Base-by-base conservation (phyloP, 1,140 invertebrate species). In the Zaprionus ghesquierei region DNA sequence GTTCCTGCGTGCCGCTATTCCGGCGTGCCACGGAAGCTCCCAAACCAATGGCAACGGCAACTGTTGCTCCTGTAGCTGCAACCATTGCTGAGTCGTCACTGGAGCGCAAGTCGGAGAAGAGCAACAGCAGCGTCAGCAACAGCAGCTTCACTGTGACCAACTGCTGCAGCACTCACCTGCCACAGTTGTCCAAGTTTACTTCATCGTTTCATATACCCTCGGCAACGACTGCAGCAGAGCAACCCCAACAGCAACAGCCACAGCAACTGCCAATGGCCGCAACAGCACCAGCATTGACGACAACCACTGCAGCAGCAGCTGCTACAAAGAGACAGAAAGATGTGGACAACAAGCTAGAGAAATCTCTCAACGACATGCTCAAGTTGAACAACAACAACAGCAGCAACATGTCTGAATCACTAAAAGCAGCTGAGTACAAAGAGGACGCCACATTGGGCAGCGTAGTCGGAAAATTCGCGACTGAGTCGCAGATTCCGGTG, bases 251-350 rank as follows among this genome's bases (percentile, higher is more conserved):
- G 50, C 72, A 41, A 22, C 64, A 20, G 53, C 63, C 22, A 23
- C 66, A n/a, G 31, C 65, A 46, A 25, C n/a, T 66, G 75, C 56
- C 65, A 64, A 76, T 69, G 54, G 64, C 70, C 35, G 58, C 79
- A 62, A 25, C 64, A 71, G 38, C 55, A 35, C 2, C 69, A 27
- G 44, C 79, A 62, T 15, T 60, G 50, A 23, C 55, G 20, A 3
- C 69, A 22, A 2, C 71, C 23, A 38, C 62, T 54, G 6, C 56
- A 74, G 8, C 73, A 60, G 4, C 69, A 63, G 74, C 79, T 55
- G 73, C 66, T 59, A 91, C 86, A 74, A 91, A 91, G 69, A 86
- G 90, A 61, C 90, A 91, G 71, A 92, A 91, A 85, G 90, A 92
- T 64, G 80, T 82, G 31, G 90, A 92, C 61, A 92, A 92, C 73